phyloP scores from a whole-genome alignment of 2,113 vertebrate genomes.

The Bufo gargarizans region DNA sequence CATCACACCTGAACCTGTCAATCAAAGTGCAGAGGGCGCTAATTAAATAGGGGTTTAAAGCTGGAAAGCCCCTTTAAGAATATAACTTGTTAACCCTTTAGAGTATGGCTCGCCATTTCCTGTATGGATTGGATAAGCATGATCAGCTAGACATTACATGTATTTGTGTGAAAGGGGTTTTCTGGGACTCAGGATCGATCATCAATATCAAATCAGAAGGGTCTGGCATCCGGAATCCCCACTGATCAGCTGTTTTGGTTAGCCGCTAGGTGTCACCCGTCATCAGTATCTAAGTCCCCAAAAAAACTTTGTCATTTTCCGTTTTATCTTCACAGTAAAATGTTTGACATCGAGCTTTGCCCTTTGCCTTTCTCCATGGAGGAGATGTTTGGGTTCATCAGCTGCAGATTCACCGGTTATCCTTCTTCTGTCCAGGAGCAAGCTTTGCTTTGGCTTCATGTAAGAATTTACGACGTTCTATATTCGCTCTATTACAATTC shows the following conservation, averaged over 20 bases:
- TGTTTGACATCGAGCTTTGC: constrained; percentile 98
- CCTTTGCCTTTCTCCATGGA: constrained; percentile 98
- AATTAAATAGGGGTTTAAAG: no score
- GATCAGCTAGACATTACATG: neutral
- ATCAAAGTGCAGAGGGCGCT: no score
- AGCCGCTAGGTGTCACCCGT: no score
- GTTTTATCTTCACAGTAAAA: constrained; percentile 82
- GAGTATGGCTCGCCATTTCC: neutral
- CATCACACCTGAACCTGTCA: no score
- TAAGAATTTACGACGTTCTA: constrained; percentile 69
- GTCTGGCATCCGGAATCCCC: no score
- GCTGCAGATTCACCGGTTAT: constrained; percentile 96
- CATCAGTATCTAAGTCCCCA: no score
- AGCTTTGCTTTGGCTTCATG: constrained; percentile 96
- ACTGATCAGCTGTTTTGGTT: no score
- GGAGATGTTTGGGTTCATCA: constrained; percentile 99
- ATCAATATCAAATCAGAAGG: no score
- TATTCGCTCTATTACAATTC: no score
- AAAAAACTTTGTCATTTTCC: neutral
- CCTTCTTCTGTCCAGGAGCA: constrained; percentile 97
- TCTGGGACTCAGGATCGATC: no score
- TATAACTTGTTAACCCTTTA: neutral
- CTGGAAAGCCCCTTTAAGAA: no score
- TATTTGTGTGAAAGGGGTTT: neutral
- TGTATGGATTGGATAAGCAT: neutral